Evolutionary conservation across 2,113 vertebrate species (phyloP).

Genomic region (Planiliza haematocheilus): DNA sequence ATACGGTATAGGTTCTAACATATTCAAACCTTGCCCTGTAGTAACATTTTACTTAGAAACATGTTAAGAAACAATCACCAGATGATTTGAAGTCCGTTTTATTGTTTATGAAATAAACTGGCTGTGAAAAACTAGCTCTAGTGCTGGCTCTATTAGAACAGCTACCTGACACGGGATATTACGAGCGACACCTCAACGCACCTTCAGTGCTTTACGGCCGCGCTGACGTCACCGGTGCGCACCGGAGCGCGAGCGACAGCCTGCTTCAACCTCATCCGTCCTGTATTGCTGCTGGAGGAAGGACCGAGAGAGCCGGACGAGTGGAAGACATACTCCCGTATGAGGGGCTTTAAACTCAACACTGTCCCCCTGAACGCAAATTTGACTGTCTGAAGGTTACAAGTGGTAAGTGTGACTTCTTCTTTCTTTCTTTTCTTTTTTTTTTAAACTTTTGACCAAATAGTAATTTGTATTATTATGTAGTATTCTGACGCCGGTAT

Average conservation of each 20-base stretch:
- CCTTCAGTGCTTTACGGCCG: neutral
- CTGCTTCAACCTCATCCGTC: slow-evolving; percentile 4
- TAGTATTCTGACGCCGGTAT: too few relatives aligned
- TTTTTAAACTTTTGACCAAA: neutral
- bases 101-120: too few relatives aligned
- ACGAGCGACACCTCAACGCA: slow-evolving; percentile 65
- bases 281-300: slow-evolving; percentile 6
- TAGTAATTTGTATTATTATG: neutral
- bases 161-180: slow-evolving; percentile 17
- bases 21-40: too few relatives aligned
- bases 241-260: slow-evolving; percentile 53
- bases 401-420: slow-evolving; percentile 39
- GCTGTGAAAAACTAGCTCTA: too few relatives aligned
- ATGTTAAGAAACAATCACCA: too few relatives aligned
- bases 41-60: too few relatives aligned
- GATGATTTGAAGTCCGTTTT: too few relatives aligned
- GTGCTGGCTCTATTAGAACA: neutral
- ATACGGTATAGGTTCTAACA: too few relatives aligned
- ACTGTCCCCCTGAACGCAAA: neutral
- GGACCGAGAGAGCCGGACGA: slow-evolving; percentile 15
- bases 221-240: slow-evolving; percentile 76
- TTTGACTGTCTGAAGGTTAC: slow-evolving; percentile 30
- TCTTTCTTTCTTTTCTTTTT: slow-evolving; percentile 22
- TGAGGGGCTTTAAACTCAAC: slow-evolving; percentile 32
- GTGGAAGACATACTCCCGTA: slow-evolving; percentile 13